A percentile compares a stretch with the other conserved stretches of the same genome.
phyloP scores from a whole-genome alignment of 2,797 vertebrate genomes.

The Pyrrhura leucotis region DNA sequence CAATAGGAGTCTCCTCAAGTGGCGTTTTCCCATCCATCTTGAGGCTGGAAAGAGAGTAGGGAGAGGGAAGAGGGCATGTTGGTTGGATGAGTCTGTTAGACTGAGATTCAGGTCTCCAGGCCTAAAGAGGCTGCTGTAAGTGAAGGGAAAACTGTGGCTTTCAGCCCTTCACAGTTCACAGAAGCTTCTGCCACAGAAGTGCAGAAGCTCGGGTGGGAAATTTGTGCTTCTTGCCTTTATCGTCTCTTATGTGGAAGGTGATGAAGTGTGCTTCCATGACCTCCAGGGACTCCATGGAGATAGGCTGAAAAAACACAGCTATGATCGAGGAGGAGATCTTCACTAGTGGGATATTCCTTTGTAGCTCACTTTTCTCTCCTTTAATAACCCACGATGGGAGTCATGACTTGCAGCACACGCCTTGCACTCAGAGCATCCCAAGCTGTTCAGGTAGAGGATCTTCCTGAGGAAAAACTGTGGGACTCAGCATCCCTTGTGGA shows the following conservation, averaged over 20 bases:
- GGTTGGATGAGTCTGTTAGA: background rate
- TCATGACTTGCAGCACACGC: fast-evolving
- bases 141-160: background rate
- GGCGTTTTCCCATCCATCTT: background rate
- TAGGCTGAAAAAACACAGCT: background rate
- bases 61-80: background rate
- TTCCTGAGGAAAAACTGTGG: background rate
- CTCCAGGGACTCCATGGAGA: background rate
- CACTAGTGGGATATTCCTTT: background rate
- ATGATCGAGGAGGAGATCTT: background rate
- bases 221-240: background rate
- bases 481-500: background rate
- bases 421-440: background rate
- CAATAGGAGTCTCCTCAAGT: background rate
- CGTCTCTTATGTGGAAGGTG: fast-evolving
- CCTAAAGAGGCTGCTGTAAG: background rate
- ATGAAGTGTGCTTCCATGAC: background rate
- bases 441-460: background rate
- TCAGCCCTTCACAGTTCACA: background rate
- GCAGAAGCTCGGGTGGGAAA: background rate
- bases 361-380: background rate
- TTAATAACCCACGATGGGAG: background rate
- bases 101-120: background rate
- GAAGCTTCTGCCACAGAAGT: background rate
- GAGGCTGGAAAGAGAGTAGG: fast-evolving